These are phyloP conservation scores for Cheirogaleus medius DNA, from an alignment of 2,113 vertebrate species.

Conservation along the genomic window DNA sequence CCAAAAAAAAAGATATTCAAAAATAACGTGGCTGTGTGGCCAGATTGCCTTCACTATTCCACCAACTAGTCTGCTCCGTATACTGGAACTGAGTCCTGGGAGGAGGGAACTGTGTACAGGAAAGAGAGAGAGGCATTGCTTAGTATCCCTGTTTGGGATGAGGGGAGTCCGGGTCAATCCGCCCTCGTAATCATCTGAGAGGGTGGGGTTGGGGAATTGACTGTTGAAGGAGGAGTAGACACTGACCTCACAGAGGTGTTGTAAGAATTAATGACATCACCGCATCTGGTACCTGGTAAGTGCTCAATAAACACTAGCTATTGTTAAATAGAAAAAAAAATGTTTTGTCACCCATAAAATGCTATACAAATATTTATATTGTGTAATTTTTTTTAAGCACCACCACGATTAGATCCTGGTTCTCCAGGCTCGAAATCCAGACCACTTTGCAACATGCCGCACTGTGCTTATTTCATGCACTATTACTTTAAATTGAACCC, in stretches of 20 bases:
- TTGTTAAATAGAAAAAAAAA: background rate
- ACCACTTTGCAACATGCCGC: slow-evolving; percentile 42
- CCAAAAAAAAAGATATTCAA: background rate
- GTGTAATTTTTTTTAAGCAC: slow-evolving; percentile 33
- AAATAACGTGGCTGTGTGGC: background rate
- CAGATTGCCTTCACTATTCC: background rate
- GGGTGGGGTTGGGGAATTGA: background rate
- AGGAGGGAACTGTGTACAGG: fast-evolving
- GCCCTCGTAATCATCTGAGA: background rate
- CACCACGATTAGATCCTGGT: slow-evolving; percentile 11
- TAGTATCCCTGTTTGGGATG: background rate
- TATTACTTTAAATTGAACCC: slow-evolving; percentile 67
- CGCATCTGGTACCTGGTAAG: background rate
- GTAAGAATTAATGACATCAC: background rate
- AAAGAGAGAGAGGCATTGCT: background rate
- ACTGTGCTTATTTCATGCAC: slow-evolving; percentile 57
- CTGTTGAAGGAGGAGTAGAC: background rate
- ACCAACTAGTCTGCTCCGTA: background rate
- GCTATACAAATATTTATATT: slow-evolving; percentile 54
- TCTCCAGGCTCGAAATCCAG: slow-evolving; percentile 12
- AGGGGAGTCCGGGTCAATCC: background rate
- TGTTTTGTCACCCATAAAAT: slow-evolving; percentile 35
- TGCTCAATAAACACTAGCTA: slow-evolving; percentile 42
- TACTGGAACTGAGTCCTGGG: background rate
- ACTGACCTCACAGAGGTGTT: background rate